These are phyloP conservation scores for Delia radicum DNA, from an alignment of 1,140 invertebrate genomes.

Conservation along the genomic window DNA sequence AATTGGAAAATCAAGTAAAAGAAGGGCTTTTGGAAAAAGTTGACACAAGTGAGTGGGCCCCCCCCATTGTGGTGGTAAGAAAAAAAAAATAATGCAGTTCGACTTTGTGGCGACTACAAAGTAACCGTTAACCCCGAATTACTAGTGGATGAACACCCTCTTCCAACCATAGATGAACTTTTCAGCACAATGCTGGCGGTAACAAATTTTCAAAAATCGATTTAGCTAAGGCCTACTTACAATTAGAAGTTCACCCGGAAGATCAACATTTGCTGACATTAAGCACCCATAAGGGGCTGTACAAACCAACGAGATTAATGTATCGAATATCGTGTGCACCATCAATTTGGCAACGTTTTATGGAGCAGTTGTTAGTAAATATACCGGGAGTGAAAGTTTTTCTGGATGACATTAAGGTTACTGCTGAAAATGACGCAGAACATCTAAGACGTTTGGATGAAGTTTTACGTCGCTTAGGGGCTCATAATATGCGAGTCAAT, in stretches of 20 bases:
- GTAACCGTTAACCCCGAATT: slow-evolving; percentile 2
- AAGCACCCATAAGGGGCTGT: slow-evolving; percentile 35
- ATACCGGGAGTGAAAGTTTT: slow-evolving; percentile 34
- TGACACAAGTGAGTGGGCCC: slow-evolving; percentile 48
- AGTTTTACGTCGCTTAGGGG: background rate
- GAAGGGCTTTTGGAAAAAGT: slow-evolving; percentile 37
- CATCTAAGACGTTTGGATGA: background rate
- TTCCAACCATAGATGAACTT: slow-evolving; percentile 39
- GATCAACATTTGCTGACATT: slow-evolving; percentile 32
- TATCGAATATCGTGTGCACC: slow-evolving; percentile 35
- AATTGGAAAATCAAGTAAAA: slow-evolving; percentile 49
- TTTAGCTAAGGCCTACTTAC: slow-evolving; percentile 36
- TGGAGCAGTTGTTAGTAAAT: slow-evolving; percentile 36
- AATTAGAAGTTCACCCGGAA: slow-evolving; percentile 31
- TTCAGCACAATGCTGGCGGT: slow-evolving; percentile 33
- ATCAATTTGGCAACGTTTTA: slow-evolving; percentile 38
- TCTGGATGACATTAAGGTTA: slow-evolving; percentile 40
- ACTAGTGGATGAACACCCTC: slow-evolving; percentile 32
- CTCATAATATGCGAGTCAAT: slow-evolving; percentile 17
- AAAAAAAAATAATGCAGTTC: slow-evolving; percentile 45
- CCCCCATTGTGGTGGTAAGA: slow-evolving; percentile 57
- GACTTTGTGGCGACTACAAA: slow-evolving; percentile 38
- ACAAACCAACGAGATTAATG: slow-evolving; percentile 32
- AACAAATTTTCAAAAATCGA: slow-evolving; percentile 37
- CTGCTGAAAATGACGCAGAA: background rate